Base-by-base conservation (phyloP, 2,113 vertebrate species). In the Chaenogobius annularis region DNA sequence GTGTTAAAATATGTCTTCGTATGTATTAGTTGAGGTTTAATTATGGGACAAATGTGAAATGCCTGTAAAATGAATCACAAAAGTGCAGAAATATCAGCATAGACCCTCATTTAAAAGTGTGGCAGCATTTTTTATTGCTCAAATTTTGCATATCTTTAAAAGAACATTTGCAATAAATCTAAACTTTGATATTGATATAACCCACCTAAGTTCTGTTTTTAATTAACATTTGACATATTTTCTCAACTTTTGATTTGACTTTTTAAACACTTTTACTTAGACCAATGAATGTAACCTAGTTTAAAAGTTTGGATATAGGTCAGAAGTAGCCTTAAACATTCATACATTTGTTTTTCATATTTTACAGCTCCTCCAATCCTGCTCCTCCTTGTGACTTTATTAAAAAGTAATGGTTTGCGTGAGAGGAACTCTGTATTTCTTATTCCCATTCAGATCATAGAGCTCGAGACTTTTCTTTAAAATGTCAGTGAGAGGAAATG, bases 401-500 rank as follows among this genome's bases (percentile, higher is more conserved):
- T 74, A 43, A 73, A 78, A 66, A 66, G 40, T 54, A 74, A 79
- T 78, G 31, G 74, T 80, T 84, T 80, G 61, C 20, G 1, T 10
- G 15, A 20, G 56, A 69, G 55, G 66, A 61, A 74, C 70, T 66
- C 69, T 75, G 69, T 75, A 80, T 72, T 70, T 26, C 83, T 86
- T 83, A 72, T 70, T 78, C 76, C 64, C 70, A 81, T 75, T 84
- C 63, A 14, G 46, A 37, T 55, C 15, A 14, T 7, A 44, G 69
- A 78, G 74, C 73, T 66, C 56, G 48, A 83, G 66, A 61, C 44
- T 31, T 31, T 50, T 70, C 74, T 87, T 85, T 70, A 59, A 80
- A 79, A 74, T 77, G 77, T 80, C 82, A 79, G 66, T n/a, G 75
- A 64, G 63, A 61, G 75, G 72, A 80, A 74, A 74, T 20, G 73